Percentiles rank a stretch among this genome's conserved stretches.
phyloP scores from a whole-genome alignment of 2,888 invertebrate species.

The Sialis fuliginosa region DNA sequence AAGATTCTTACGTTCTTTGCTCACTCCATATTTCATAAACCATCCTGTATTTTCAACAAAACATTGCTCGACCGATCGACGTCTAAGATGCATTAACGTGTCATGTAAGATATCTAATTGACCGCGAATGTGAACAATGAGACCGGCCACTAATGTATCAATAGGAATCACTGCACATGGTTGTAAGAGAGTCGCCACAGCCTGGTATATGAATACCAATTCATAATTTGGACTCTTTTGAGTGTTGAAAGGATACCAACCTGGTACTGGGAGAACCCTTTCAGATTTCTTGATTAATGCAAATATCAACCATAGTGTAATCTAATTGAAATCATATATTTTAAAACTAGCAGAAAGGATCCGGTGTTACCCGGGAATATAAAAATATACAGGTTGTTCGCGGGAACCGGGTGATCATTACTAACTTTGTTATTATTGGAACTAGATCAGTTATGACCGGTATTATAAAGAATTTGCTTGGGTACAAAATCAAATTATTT shows the following conservation, averaged over 20 bases:
- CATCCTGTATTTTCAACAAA: no score
- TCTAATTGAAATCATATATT: conserved; percentile 7
- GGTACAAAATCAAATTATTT: no score
- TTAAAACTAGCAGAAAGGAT: no score
- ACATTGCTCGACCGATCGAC: not conserved
- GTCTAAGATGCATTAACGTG: conserved; percentile 16
- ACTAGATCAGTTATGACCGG: no score
- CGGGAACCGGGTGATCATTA: no score
- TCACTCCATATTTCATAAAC: no score
- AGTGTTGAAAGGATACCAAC: conserved; percentile 30
- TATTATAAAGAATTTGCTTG: no score
- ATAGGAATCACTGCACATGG: conserved; percentile 31
- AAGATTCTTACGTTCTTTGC: no score
- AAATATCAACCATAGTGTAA: conserved; percentile 18
- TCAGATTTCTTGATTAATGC: conserved; percentile 16
- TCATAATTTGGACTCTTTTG: conserved; percentile 25
- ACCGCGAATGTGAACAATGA: conserved; percentile 30
- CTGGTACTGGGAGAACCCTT: conserved; percentile 7
- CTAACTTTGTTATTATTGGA: no score
- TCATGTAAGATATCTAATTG: conserved; percentile 28
- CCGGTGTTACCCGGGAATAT: no score
- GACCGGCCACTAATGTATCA: conserved; percentile 27
- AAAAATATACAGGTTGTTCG: no score
- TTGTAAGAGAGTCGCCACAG: conserved; percentile 25
- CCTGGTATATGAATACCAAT: conserved; percentile 29